Evolutionary conservation across 37 sponge, comb jelly and placozoan genomes (phyloP).

Genomic region (Hexactinellida sp.): DNA sequence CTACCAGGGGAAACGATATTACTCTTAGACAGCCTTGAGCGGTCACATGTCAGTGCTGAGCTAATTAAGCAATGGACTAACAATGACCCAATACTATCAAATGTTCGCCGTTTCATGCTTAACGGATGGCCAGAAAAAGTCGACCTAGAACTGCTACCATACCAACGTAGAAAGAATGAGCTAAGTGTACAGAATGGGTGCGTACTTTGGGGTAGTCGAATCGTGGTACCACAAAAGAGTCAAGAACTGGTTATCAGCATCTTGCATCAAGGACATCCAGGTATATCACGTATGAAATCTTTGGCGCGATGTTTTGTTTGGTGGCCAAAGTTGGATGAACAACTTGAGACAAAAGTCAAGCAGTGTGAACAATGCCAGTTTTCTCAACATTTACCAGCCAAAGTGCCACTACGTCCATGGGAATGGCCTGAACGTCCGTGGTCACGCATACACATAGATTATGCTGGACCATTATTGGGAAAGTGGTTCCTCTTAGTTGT

Average conservation of each 20-base stretch:
- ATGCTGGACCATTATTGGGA: constrained; percentile 25
- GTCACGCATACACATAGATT: constrained; percentile 22
- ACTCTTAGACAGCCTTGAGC: not conserved
- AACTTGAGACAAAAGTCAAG: constrained; percentile 21
- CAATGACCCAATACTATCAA: not conserved
- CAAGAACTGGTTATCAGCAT: not conserved
- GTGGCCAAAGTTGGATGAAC: constrained; percentile 29
- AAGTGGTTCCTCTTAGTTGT: constrained; percentile 25
- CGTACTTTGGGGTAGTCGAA: constrained; percentile 36
- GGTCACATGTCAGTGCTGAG: not conserved
- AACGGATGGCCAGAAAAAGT: not conserved
- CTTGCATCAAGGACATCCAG: constrained; percentile 28
- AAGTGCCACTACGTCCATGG: constrained; percentile 22
- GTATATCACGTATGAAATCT: constrained; percentile 19
- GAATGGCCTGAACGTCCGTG: constrained; percentile 28
- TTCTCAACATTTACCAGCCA: not conserved
- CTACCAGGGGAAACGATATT: not conserved
- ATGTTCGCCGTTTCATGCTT: not conserved
- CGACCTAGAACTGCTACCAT: not conserved
- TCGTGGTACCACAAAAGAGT: not conserved
- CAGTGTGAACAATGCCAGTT: constrained; percentile 4
- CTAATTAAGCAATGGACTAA: not conserved
- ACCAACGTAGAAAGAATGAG: not conserved
- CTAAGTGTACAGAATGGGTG: constrained; percentile 6
- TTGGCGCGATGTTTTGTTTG: constrained; percentile 23